phyloP scores from a whole-genome alignment of 2,113 vertebrate species.

The Phocoena phocoena region DNA sequence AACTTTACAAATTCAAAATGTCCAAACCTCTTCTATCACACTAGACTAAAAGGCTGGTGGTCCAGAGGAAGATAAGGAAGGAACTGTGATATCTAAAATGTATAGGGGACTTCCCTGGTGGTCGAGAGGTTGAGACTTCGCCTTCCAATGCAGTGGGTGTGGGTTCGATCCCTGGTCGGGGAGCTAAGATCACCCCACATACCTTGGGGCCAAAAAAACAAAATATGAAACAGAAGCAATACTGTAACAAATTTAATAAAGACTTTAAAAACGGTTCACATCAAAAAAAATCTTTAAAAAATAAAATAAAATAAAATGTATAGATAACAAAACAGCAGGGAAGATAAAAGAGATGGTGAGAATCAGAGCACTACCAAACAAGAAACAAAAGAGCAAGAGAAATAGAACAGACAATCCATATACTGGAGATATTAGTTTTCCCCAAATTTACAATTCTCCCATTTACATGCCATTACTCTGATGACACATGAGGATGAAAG shows the following conservation, averaged over 20 bases:
- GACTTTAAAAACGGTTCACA: no score
- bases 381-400: background rate
- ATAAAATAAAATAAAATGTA: background rate
- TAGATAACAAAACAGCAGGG: background rate
- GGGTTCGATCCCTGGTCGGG: no score
- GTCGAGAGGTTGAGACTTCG: no score
- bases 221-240: no score
- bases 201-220: no score
- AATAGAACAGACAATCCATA: rapidly evolving
- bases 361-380: background rate
- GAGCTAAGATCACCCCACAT: no score
- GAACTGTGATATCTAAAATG: background rate
- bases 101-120: no score
- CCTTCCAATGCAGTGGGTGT: no score
- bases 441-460: background rate
- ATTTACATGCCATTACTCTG: background rate
- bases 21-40: background rate
- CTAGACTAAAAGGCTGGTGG: background rate
- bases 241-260: no score
- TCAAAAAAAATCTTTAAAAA: no score
- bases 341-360: background rate
- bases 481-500: background rate
- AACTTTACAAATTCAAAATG: slow-evolving; percentile 3
- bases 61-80: background rate
- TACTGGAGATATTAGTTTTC: background rate